phyloP scores from a whole-genome alignment of 2,888 invertebrate genomes.

The Ennomos fuscantarius region DNA sequence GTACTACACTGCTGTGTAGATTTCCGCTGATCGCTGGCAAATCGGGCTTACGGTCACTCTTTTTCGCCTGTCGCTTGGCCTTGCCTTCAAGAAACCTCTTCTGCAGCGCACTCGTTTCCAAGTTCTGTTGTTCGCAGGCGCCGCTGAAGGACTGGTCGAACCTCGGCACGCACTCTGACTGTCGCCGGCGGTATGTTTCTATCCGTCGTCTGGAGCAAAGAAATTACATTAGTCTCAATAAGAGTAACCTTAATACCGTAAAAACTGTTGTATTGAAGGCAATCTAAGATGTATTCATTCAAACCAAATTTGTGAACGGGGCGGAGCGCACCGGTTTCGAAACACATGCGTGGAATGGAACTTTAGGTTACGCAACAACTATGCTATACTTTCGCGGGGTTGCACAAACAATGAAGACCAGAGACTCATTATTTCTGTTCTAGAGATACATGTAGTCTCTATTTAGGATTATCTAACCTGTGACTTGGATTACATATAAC shows the following conservation, averaged over 20 bases:
- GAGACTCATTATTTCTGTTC: constrained; percentile 18
- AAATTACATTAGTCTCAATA: constrained; percentile 6
- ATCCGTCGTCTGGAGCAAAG: constrained; percentile 89
- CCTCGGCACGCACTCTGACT: constrained; percentile 93
- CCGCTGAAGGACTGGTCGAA: constrained; percentile 95
- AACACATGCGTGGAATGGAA: constrained; percentile 7
- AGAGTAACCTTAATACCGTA: not conserved
- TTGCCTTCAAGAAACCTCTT: constrained; percentile 96
- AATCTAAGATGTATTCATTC: no score
- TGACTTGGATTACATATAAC: not conserved
- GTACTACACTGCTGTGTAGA: constrained; percentile 89
- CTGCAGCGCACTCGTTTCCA: constrained; percentile 94
- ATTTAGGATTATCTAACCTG: constrained; percentile 1
- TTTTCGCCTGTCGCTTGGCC: constrained; percentile 94
- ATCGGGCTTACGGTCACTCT: constrained; percentile 86
- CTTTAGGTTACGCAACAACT: constrained; percentile 16
- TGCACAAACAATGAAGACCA: constrained; percentile 26
- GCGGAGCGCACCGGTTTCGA: not conserved
- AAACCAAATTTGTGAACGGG: not conserved
- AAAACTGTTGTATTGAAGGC: not conserved
- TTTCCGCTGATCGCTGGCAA: constrained; percentile 79
- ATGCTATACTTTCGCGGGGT: constrained; percentile 25
- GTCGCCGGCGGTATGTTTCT: constrained; percentile 93
- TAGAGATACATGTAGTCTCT: constrained; percentile 9
- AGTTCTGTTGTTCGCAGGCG: constrained; percentile 95